A percentile compares a stretch with the other conserved stretches of the same genome.
Evolutionary conservation across 1,140 invertebrate genomes (phyloP).

Genomic region (Brachionus asplanchnoidis): DNA sequence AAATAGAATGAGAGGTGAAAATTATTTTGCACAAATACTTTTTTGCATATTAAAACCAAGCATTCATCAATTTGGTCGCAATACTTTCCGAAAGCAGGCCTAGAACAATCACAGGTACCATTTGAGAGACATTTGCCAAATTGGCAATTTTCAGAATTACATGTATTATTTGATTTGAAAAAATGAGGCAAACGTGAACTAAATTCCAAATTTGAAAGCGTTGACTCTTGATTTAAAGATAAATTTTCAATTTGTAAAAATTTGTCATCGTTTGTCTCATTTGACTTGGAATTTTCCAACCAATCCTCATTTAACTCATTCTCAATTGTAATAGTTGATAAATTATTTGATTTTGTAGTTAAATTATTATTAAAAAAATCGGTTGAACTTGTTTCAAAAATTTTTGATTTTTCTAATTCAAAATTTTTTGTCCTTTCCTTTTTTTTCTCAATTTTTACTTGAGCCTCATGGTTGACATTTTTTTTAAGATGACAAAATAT

Average conservation of each 20-base stretch:
- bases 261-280: background rate
- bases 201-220: background rate
- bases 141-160: conserved; percentile 24
- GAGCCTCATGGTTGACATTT: background rate
- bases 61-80: conserved; percentile 41
- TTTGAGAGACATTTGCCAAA: conserved; percentile 24
- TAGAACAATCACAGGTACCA: conserved; percentile 19
- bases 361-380: background rate
- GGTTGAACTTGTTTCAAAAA: background rate
- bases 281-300: background rate
- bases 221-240: background rate
- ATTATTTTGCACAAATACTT: background rate
- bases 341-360: background rate
- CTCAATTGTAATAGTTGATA: background rate
- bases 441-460: background rate
- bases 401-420: background rate
- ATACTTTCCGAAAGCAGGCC: conserved; percentile 26
- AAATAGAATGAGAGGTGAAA: too few relatives aligned
- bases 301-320: background rate
- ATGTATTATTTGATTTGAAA: background rate
- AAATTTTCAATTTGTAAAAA: background rate
- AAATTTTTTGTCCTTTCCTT: background rate
- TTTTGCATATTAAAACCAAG: background rate
- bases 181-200: background rate
- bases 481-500: background rate